Percentiles rank a stretch among this genome's conserved stretches.
Evolutionary conservation across 2,113 vertebrate genomes (phyloP).

Genomic region (Gavialis gangeticus): DNA sequence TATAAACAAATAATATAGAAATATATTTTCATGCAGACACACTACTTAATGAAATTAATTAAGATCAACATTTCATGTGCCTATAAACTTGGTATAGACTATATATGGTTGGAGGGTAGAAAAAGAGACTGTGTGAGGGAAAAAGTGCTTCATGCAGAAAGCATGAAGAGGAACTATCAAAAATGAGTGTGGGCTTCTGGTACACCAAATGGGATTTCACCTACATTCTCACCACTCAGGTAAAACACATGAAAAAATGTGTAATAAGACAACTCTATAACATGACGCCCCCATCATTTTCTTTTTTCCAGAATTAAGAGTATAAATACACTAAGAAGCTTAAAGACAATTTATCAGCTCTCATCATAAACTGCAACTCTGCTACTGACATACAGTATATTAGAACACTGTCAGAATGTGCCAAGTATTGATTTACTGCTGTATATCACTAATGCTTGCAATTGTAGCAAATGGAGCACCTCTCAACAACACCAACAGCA

Average conservation of each 20-base stretch:
- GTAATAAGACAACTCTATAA: slow-evolving; percentile 81
- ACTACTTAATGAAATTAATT: neutral
- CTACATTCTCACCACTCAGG: slow-evolving; percentile 78
- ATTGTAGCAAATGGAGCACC: slow-evolving; percentile 47
- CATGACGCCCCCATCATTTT: slow-evolving; percentile 79
- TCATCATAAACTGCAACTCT: slow-evolving; percentile 26
- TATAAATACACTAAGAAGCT: slow-evolving; percentile 80
- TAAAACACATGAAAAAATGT: slow-evolving; percentile 80
- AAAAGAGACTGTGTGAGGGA: slow-evolving; percentile 55
- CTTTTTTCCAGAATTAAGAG: slow-evolving; percentile 81
- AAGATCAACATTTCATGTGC: neutral
- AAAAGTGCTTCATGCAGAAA: slow-evolving; percentile 82
- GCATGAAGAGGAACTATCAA: slow-evolving; percentile 47
- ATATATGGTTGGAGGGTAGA: slow-evolving; percentile 34
- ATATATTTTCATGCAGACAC: neutral
- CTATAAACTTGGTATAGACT: neutral
- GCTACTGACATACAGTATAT: slow-evolving; percentile 35
- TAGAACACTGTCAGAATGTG: slow-evolving; percentile 68
- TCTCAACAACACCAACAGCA: accelerated
- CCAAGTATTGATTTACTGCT: slow-evolving; percentile 66
- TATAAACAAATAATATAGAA: neutral
- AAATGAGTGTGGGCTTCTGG: slow-evolving; percentile 78
- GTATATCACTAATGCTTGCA: slow-evolving; percentile 57
- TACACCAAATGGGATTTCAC: slow-evolving; percentile 9
- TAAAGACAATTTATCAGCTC: slow-evolving; percentile 61